Conservation (phyloP, 1,140 invertebrate genomes). For the Acromyrmex echinatior region DNA sequence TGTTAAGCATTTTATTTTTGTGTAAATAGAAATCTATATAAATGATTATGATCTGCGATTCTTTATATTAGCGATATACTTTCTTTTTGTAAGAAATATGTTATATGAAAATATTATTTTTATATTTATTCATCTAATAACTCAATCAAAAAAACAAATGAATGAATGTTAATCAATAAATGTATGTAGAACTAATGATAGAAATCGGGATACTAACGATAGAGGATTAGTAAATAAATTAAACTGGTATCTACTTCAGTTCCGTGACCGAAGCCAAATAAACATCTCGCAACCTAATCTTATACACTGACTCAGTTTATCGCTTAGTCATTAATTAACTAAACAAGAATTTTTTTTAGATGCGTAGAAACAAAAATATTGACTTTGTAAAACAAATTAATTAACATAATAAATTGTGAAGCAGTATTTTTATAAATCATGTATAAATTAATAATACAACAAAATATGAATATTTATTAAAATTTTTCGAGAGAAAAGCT, state of each 20-base stretch:
- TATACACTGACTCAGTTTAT: constrained; percentile 78
- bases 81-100: not conserved
- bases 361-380: not conserved
- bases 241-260: constrained; percentile 74
- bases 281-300: constrained; percentile 78
- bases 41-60: not conserved
- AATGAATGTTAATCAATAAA: not conserved
- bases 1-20: not conserved
- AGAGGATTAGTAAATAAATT: constrained; percentile 4
- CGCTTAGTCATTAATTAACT: constrained; percentile 80
- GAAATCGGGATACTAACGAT: not conserved
- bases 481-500: not conserved
- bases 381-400: not conserved
- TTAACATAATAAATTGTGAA: not conserved
- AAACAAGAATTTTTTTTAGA: constrained; percentile 25
- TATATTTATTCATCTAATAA: not conserved
- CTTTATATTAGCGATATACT: not conserved
- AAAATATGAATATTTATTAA: not conserved
- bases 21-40: not conserved
- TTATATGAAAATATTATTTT: constrained; percentile 2
- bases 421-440: constrained; percentile 7
- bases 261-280: constrained; percentile 83
- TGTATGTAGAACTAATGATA: not conserved
- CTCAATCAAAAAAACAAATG: not conserved
- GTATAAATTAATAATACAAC: not conserved